phyloP scores from a whole-genome alignment of 2,113 vertebrate species.

The Camarhynchus parvulus region DNA sequence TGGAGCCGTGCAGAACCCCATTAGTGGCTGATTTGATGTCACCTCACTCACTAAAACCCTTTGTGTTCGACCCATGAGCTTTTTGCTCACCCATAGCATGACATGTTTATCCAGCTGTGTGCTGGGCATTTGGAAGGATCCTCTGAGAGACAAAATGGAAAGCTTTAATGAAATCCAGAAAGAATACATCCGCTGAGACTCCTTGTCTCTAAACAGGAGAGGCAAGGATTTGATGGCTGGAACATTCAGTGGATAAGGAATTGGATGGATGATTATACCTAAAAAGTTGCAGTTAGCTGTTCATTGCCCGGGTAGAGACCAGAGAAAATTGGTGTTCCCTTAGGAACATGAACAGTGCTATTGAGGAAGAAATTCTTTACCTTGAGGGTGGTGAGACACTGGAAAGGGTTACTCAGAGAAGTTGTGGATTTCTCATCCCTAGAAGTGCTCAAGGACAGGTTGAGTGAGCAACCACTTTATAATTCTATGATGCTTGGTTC shows the following conservation, averaged over 20 bases:
- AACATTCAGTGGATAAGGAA: not conserved
- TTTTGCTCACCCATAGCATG: not conserved
- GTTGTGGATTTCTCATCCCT: not conserved
- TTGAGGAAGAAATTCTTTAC: not conserved
- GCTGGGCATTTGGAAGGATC: not conserved
- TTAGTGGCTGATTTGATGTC: not conserved
- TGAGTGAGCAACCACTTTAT: not conserved
- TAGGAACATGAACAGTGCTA: not conserved
- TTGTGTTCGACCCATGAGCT: not conserved
- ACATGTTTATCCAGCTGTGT: not conserved
- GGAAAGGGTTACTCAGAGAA: not conserved
- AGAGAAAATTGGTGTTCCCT: not conserved
- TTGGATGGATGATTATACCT: not conserved
- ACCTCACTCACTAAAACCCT: not conserved
- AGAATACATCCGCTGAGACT: not conserved
- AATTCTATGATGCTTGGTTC: not conserved
- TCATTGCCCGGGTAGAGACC: accelerated
- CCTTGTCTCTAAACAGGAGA: not conserved
- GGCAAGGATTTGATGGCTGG: not conserved
- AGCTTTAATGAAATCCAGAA: not conserved
- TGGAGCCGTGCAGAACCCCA: not conserved
- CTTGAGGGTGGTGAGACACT: not conserved
- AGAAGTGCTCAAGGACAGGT: not conserved
- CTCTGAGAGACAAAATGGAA: not conserved
- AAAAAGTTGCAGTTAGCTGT: not conserved